Evolutionary conservation across 2,113 vertebrate species (phyloP).

Genomic region (Hippoglossus stenolepis): DNA sequence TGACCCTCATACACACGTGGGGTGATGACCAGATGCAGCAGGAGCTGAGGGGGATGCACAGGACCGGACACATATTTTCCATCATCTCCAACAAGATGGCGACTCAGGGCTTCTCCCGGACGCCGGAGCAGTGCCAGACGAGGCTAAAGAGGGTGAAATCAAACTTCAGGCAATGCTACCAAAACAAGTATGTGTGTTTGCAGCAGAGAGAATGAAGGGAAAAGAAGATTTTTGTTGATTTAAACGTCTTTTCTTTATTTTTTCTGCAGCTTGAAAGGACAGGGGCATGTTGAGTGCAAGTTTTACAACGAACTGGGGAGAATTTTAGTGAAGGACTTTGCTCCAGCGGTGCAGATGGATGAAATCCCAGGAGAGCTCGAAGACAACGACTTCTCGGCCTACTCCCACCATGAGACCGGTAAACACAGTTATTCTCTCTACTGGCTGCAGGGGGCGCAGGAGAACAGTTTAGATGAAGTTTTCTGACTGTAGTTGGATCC

Average conservation of each 20-base stretch:
- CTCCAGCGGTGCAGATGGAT: slow-evolving; percentile 34
- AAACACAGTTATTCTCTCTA: not conserved
- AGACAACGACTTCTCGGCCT: slow-evolving; percentile 52
- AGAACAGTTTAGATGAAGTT: not conserved
- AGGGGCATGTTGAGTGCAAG: slow-evolving; percentile 72
- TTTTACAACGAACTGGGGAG: slow-evolving; percentile 78
- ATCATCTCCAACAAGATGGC: slow-evolving; percentile 76
- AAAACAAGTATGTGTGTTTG: slow-evolving; percentile 70
- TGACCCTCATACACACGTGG: slow-evolving; percentile 79
- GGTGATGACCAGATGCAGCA: slow-evolving; percentile 71
- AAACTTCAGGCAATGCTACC: slow-evolving; percentile 78
- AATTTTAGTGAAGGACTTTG: slow-evolving; percentile 71
- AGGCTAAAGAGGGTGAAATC: slow-evolving; percentile 78
- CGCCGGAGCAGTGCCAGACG: slow-evolving; percentile 80
- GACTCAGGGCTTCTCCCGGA: slow-evolving; percentile 72
- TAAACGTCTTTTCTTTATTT: not conserved
- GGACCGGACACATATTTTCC: slow-evolving; percentile 75
- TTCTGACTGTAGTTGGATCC: not conserved
- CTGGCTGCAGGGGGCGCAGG: not conserved
- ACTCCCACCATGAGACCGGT: slow-evolving; percentile 67
- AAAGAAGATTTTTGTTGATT: not conserved
- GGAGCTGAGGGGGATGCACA: slow-evolving; percentile 70
- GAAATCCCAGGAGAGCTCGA: slow-evolving; percentile 52
- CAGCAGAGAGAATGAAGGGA: not conserved
- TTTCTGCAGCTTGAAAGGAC: slow-evolving; percentile 59